Percentiles rank a stretch among this genome's conserved stretches.
Evolutionary conservation across 2,888 invertebrate species (phyloP).

Genomic region (Aphodius granarius): DNA sequence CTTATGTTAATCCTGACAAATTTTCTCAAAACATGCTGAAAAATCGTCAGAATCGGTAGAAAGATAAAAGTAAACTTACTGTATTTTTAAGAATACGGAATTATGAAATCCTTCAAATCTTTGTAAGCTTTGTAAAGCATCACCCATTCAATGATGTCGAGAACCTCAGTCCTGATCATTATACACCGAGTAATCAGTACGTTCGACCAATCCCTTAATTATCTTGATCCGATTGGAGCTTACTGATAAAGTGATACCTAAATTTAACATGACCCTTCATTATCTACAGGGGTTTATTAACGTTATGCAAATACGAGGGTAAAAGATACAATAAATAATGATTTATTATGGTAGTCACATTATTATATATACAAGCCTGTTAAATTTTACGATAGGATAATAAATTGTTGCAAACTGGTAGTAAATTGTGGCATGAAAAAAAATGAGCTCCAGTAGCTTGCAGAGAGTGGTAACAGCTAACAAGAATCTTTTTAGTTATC

Average conservation of each 20-base stretch:
- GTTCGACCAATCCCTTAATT: neutral
- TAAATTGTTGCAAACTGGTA: no score
- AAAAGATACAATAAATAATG: neutral
- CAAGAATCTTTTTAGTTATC: no score
- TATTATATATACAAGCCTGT: neutral
- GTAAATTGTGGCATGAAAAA: no score
- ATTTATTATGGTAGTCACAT: neutral
- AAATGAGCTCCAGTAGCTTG: neutral
- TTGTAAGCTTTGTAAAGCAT: neutral
- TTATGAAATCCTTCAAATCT: no score
- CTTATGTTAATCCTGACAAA: no score
- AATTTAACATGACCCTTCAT: neutral
- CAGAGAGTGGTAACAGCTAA: no score
- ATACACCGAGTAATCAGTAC: neutral
- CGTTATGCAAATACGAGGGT: neutral
- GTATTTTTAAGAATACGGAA: no score
- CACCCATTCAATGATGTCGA: neutral
- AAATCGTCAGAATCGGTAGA: no score
- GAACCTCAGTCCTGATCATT: neutral
- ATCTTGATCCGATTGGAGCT: neutral
- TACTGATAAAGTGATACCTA: neutral
- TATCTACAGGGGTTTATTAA: neutral
- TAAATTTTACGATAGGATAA: neutral
- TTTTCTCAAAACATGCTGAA: no score
- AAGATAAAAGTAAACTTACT: no score